Percentiles rank a stretch among this genome's conserved stretches.
These are phyloP conservation scores for Tapirus terrestris DNA, from an alignment of 2,113 vertebrate species.

Conservation along the genomic window DNA sequence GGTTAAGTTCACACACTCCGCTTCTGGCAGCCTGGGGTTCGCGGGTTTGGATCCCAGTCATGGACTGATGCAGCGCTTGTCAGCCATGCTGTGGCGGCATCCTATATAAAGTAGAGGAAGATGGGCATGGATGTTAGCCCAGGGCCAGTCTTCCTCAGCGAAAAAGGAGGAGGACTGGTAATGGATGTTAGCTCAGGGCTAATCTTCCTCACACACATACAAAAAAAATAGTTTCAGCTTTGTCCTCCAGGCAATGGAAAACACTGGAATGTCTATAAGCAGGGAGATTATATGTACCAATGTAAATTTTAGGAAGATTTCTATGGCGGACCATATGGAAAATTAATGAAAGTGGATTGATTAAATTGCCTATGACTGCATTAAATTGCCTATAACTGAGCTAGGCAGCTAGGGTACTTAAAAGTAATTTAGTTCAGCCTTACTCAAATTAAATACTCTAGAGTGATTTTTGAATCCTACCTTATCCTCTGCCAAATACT, in stretches of 20 bases:
- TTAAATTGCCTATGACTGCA: constrained; percentile 12
- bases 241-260: neutral
- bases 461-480: neutral
- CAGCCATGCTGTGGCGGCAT: no score
- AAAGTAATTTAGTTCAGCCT: constrained; percentile 43
- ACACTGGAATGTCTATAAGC: neutral
- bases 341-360: constrained; percentile 23
- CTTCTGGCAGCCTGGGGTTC: no score
- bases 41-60: no score
- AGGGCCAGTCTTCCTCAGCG: no score
- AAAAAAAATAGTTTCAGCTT: neutral
- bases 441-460: neutral
- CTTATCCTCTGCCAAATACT: neutral
- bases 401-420: neutral
- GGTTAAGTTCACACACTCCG: no score
- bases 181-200: no score
- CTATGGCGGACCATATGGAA: neutral
- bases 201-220: no score
- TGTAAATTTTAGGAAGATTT: neutral
- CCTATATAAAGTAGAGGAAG: no score
- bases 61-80: no score
- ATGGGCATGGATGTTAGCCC: no score
- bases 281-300: neutral
- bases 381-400: neutral
- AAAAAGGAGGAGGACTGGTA: no score